Evolutionary conservation across 2,888 invertebrate species (phyloP).

Genomic region (Apodemia duryi): DNA sequence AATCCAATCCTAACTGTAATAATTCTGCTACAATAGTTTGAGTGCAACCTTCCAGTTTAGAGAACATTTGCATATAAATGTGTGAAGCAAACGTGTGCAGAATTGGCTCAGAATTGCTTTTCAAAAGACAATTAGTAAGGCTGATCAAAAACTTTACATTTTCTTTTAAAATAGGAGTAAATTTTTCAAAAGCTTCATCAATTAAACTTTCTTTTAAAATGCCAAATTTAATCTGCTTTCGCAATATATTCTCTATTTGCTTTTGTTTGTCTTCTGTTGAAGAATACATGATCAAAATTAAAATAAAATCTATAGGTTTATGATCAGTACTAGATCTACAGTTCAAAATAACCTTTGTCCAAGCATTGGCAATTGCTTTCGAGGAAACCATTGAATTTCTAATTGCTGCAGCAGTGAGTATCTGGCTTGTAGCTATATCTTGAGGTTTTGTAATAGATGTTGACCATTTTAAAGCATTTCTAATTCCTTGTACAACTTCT

Average conservation of each 20-base stretch:
- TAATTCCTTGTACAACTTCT: conserved; percentile 65
- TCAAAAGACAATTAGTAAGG: conserved; percentile 78
- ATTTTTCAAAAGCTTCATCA: conserved; percentile 76
- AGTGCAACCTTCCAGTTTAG: conserved; percentile 56
- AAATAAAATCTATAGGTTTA: conserved; percentile 83
- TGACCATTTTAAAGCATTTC: conserved; percentile 73
- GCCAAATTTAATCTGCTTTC: conserved; percentile 81
- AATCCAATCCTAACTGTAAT: conserved; percentile 57
- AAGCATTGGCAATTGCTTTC: conserved; percentile 76
- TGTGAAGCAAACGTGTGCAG: conserved; percentile 80
- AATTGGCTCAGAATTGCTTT: conserved; percentile 62
- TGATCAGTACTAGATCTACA: conserved; percentile 72
- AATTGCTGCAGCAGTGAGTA: conserved; percentile 78
- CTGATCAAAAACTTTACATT: conserved; percentile 76
- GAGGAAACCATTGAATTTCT: conserved; percentile 77
- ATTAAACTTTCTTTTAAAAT: conserved; percentile 79
- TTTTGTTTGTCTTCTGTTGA: conserved; percentile 79
- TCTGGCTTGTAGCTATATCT: conserved; percentile 79
- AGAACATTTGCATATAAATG: conserved; percentile 76
- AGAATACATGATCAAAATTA: conserved; percentile 82
- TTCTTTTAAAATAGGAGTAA: conserved; percentile 74
- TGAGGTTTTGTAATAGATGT: conserved; percentile 58
- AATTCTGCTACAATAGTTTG: conserved; percentile 63
- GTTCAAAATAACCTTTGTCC: conserved; percentile 77
- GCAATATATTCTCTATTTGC: conserved; percentile 81